Base-by-base conservation (phyloP, 2,888 invertebrate species). In the Orthosia gothica region DNA sequence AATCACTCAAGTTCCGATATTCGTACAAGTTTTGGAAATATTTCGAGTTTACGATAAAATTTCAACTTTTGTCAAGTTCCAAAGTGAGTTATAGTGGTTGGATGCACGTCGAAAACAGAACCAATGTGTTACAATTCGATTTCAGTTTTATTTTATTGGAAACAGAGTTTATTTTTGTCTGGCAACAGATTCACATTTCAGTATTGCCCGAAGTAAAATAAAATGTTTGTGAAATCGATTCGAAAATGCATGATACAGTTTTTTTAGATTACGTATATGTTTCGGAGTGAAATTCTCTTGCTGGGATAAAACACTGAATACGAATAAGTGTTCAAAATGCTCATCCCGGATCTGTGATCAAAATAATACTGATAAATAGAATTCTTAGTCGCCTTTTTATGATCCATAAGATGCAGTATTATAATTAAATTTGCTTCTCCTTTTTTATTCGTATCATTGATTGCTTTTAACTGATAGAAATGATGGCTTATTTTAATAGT, bases 11-110 rank as follows among this genome's bases (percentile, higher is more conserved):
- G 86, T 91, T 89, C 81, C 88, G 90, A 91, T 91, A 90, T 89
- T 89, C 87, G 86, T 87, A 79, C 74, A 87, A 87, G 85, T 87
- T 87, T 79, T 82, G 89, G 88, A 90, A 92, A 93, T 92, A 92
- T 93, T 93, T 91, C 90, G 89, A 89, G 88, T 93, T 91, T 85
- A 88, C 92, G 92, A 91, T 93, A 93, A 93, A 94, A 92, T 93
- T 92, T 91, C 89, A 92, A 93, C 90, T 94, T 93, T 92, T 93
- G 91, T 91, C 92, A 91, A 93, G 89, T 91, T 89, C 68, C 84
- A 68, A 85, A 89, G 87, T 92, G 93, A 93, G 90, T 92, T 92
- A 93, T 93, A 88, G 90, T 87, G 88, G 86, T 84, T 68, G 81
- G 79, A 87, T 86, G 87, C 84, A 87, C 76, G 84, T 87, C 88